phyloP scores from a whole-genome alignment of 2,888 invertebrate genomes.

The Leptinotarsa tumamoca region DNA sequence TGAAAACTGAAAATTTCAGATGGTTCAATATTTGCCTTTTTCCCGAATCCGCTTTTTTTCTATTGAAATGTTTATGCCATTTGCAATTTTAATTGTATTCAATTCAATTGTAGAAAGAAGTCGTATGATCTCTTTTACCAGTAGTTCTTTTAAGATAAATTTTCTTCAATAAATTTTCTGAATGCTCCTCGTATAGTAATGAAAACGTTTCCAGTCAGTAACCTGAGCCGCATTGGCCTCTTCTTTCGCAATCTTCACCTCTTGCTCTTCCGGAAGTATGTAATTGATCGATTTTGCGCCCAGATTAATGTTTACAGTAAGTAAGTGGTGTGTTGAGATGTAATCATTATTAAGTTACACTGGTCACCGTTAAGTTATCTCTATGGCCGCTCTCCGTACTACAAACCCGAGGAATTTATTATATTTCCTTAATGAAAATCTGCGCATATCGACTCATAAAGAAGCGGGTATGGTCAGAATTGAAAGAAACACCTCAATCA shows the following conservation, averaged over 20 bases:
- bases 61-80: no score
- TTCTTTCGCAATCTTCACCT: conserved; percentile 7
- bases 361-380: conserved; percentile 26
- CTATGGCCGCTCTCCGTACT: conserved; percentile 19
- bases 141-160: not conserved
- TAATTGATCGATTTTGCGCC: conserved; percentile 36
- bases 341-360: conserved; percentile 34
- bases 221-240: not conserved
- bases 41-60: no score
- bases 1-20: no score
- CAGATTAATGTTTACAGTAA: conserved; percentile 37
- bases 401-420: conserved; percentile 29
- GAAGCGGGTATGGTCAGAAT: conserved; percentile 27
- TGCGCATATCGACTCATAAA: conserved; percentile 31
- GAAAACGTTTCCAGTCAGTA: not conserved
- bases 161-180: no score
- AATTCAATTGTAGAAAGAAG: no score
- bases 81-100: no score
- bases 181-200: not conserved
- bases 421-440: conserved; percentile 37
- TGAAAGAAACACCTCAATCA: conserved; percentile 23
- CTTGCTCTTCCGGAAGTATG: conserved; percentile 23
- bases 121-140: not conserved
- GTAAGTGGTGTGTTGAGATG: conserved; percentile 33
- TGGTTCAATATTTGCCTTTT: no score